Base-by-base conservation (phyloP, 2,113 vertebrate species). In the Eulemur macaco region DNA sequence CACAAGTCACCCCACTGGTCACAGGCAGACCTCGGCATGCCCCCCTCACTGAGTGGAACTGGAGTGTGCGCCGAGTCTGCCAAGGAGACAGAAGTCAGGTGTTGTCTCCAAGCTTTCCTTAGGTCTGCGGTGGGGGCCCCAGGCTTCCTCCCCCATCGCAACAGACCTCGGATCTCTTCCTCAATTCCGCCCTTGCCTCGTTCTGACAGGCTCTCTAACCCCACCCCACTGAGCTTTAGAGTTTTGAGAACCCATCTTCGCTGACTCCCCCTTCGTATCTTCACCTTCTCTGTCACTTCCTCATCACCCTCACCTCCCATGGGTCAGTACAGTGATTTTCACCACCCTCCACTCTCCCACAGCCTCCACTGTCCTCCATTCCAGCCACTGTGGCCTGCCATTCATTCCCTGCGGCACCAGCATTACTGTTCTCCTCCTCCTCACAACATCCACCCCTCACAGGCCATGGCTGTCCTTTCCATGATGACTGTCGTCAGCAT, bases 141-240 rank as follows among this genome's bases (percentile, higher is more conserved):
- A 0, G 0, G 11, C 27, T 45, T 84, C 6, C 63, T 31, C 29
- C 52, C n/a, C 1, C 45, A 5, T 54, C n/a, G 13, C 14, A 60
- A 45, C n/a, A 84, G 69, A 84, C 23, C 69, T 54, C 27, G n/a
- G 25, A 11, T 91, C 42, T 71, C 23, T 17, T 69, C 68, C 52
- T 80, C n/a, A 34, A 13, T 1, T 58, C 39, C 12, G 52, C 42
- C 54, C 76, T 29, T 68, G 37, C 92, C 27, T 69, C 34, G 52
- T 83, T 69, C 63, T 47, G 68, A 42, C 20, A 52, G 42, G 17
- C n/a, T 77, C 78, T 88, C 50, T 25, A 37, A 25, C 20, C 37
- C 25, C 18, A 17, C 69, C 50, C n/a, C 18, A 21, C 1, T 25
- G 80, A 93, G 37, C 13, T 34, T 20, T 29, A 69, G 91, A 39